Percentiles rank a stretch among this genome's conserved stretches.
These are phyloP conservation scores for Oenanthe melanoleuca DNA, from an alignment of 2,113 vertebrate genomes.

Conservation along the genomic window DNA sequence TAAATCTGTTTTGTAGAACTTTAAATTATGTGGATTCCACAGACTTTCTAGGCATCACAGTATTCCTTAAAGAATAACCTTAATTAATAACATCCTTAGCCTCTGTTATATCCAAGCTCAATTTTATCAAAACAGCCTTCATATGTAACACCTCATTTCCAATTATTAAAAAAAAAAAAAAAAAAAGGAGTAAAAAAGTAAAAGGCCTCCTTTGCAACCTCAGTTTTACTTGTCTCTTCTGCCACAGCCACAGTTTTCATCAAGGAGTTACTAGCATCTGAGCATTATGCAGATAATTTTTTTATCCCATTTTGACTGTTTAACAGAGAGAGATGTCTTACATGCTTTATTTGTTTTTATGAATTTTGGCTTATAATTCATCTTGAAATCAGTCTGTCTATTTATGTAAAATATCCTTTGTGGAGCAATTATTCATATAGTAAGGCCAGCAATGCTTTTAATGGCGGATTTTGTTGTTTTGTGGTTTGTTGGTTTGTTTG, in stretches of 20 bases:
- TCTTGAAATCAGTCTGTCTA: not conserved
- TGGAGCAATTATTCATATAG: not conserved
- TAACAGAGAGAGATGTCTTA: not conserved
- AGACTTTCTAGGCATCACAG: not conserved
- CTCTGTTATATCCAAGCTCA: not conserved
- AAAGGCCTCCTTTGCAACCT: not conserved
- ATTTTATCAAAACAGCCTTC: not conserved
- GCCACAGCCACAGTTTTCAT: not conserved
- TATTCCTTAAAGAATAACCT: not conserved
- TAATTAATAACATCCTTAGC: not conserved
- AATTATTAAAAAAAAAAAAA: not conserved
- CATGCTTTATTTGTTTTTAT: not conserved
- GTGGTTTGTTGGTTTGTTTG: not conserved
- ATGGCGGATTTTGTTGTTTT: not conserved
- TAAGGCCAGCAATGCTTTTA: not conserved
- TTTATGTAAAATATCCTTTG: not conserved
- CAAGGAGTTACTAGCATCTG: not conserved
- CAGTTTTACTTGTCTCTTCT: not conserved
- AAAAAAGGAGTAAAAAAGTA: not conserved
- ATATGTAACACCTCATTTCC: not conserved
- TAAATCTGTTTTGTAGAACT: not conserved
- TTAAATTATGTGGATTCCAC: rapidly evolving
- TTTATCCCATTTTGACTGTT: not conserved
- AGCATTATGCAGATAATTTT: not conserved
- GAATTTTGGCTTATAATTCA: not conserved